Base-by-base conservation (phyloP, 1,140 invertebrate species). In the Tribolium castaneum region DNA sequence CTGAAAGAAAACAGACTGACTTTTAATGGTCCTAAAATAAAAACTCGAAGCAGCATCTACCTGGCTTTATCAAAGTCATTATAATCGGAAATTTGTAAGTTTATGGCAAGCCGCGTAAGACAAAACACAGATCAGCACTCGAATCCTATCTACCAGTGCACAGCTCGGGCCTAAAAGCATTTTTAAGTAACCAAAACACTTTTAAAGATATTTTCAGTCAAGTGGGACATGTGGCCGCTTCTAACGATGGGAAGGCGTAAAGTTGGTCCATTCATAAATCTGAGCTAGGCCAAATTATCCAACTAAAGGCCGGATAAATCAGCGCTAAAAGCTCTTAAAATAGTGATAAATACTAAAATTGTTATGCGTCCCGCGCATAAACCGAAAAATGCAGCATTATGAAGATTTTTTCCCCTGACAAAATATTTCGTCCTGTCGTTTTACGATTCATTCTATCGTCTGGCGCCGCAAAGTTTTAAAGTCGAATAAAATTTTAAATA, bases 111-210 rank as follows among this genome's bases (percentile, higher is more conserved):
- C 59, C 13, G 54, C 54, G 1, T 13, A 66, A 22, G 71, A 73
- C 71, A 73, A 73, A 73, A 73, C 71, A 73, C 71, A 73, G 71
- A 73, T 73, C 71, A 73, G 52, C 71, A 73, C 71, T 73, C 30
- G 71, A 73, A 7, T 19, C 54, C 52, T 66, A 51, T 73, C 49
- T 52, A 34, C 12, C 30, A 25, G 39, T 72, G 52, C 52, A 73
- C 49, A 54, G 73, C 54, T 59, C 30, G 10, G 39, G 35, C 35
- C 75, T 76, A 70, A 76, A 76, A 76, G 75, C 75, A 70, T 76
- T 76, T 76, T 76, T 70, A 76, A 76, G 75, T 76, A 76, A 66
- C 56, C 75, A 62, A 76, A 76, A 76, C 75, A 76, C 75, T 76
- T 76, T 76, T 70, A 76, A 76, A 76, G 59, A 76, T 76, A 76